phyloP scores from a whole-genome alignment of 2,113 vertebrate species.

The Glareola pratincola region DNA sequence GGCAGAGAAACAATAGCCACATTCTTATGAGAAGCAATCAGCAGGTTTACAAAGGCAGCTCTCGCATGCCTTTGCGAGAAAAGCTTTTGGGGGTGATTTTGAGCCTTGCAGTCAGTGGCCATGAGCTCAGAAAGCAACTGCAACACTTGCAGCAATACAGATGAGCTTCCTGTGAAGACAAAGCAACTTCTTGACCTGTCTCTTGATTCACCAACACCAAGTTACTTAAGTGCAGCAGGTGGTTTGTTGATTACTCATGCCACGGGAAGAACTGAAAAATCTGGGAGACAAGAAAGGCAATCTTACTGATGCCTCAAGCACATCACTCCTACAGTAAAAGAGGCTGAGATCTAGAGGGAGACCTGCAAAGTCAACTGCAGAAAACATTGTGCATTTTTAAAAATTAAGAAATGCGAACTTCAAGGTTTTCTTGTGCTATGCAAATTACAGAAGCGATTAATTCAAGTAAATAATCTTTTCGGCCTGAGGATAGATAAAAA shows the following conservation, averaged over 20 bases:
- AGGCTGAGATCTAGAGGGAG: not conserved
- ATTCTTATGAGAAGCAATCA: not conserved
- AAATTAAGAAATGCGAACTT: not conserved
- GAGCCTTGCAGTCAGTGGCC: not conserved
- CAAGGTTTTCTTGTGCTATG: not conserved
- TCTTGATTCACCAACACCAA: not conserved
- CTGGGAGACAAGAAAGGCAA: not conserved
- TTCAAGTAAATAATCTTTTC: not conserved
- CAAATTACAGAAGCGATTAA: not conserved
- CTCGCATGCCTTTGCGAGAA: not conserved
- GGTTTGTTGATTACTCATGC: not conserved
- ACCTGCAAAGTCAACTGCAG: not conserved
- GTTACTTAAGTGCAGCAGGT: not conserved
- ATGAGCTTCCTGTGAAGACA: not conserved
- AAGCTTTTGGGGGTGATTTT: not conserved
- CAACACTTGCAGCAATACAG: not conserved
- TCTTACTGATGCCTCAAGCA: not conserved
- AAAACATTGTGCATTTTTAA: not conserved
- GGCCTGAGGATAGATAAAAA: not conserved
- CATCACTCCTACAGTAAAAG: not conserved
- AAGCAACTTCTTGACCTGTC: not conserved
- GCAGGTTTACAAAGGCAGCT: not conserved
- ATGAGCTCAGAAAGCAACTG: not conserved
- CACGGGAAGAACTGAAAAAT: not conserved
- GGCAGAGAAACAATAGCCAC: constrained; percentile 18